Percentiles rank a stretch among this genome's conserved stretches.
These are phyloP conservation scores for Clostera curtula DNA, from an alignment of 2,888 invertebrate genomes.

Conservation along the genomic window DNA sequence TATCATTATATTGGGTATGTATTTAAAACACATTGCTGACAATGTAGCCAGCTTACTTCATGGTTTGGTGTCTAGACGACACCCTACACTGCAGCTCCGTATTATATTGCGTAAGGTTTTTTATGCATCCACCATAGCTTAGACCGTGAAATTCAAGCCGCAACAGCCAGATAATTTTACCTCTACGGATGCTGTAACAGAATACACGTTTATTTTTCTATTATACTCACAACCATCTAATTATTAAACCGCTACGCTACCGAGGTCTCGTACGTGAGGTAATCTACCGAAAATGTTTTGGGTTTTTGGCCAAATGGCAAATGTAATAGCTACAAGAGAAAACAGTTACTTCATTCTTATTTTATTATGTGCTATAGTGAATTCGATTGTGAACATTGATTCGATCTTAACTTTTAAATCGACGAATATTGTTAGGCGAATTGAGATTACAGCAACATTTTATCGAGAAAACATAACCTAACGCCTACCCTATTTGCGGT, in stretches of 20 bases:
- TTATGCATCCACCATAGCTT: constrained; percentile 50
- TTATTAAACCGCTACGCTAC: constrained; percentile 19
- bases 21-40: constrained; percentile 8
- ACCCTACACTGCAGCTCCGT: constrained; percentile 48
- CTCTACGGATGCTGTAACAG: constrained; percentile 39
- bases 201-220: constrained; percentile 16
- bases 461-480: constrained; percentile 28
- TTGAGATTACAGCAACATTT: constrained; percentile 18
- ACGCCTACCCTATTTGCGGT: constrained; percentile 29
- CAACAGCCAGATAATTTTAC: constrained; percentile 47
- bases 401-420: constrained; percentile 15
- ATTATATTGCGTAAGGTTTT: constrained; percentile 48
- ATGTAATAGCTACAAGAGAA: no score
- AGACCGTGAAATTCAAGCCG: constrained; percentile 53
- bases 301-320: no score
- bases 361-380: constrained; percentile 20
- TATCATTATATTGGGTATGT: no score
- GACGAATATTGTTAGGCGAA: constrained; percentile 15
- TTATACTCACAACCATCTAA: constrained; percentile 18
- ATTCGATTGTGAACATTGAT: constrained; percentile 21
- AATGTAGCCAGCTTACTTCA: constrained; percentile 33
- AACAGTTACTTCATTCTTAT: constrained; percentile 19
- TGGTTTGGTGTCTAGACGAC: constrained; percentile 55
- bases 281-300: constrained; percentile 21
- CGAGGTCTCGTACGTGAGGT: constrained; percentile 15